A percentile compares a stretch with the other conserved stretches of the same genome.
Evolutionary conservation across 2,888 invertebrate genomes (phyloP).

Genomic region (Pecten maximus): DNA sequence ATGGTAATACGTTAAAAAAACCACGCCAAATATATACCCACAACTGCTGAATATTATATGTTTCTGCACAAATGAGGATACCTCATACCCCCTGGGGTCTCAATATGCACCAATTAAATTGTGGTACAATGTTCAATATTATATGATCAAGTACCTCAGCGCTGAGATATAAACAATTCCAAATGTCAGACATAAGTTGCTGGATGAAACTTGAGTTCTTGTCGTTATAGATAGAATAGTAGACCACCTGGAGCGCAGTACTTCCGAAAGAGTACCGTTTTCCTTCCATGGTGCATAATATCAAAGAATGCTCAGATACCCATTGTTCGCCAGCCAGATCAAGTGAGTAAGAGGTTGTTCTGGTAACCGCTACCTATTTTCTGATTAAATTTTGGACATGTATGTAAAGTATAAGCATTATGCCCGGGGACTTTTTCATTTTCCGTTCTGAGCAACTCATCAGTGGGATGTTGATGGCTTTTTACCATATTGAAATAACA

Average conservation of each 20-base stretch:
- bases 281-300: neutral
- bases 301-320: neutral
- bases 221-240: neutral
- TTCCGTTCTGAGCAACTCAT: neutral
- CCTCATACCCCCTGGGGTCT: no score
- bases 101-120: no score
- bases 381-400: neutral
- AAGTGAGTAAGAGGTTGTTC: neutral
- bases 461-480: neutral
- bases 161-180: no score
- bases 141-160: no score
- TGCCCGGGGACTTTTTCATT: neutral
- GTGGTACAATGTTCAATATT: no score
- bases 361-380: no score
- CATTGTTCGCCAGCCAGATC: neutral
- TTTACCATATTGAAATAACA: slow-evolving; percentile 15
- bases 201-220: no score
- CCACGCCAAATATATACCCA: no score
- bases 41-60: no score
- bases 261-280: neutral
- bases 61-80: no score
- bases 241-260: neutral
- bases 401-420: neutral
- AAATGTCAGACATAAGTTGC: no score
- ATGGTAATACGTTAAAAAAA: no score